These are phyloP conservation scores for Eutolmus rufibarbis DNA, from an alignment of 2,888 invertebrate species.

Conservation along the genomic window DNA sequence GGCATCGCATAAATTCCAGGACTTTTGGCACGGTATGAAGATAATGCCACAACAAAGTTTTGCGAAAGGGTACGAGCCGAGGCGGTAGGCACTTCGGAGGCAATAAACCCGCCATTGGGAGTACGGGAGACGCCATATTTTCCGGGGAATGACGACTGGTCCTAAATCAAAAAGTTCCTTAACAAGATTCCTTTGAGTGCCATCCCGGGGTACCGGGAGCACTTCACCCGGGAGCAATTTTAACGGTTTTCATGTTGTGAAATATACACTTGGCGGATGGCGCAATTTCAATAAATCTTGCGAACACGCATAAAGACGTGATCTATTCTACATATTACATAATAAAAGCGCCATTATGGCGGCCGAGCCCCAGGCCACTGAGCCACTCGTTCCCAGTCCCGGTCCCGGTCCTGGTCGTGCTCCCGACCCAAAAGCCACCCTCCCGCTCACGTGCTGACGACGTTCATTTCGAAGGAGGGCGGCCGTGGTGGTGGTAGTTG, in stretches of 20 bases:
- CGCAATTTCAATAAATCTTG: conserved; percentile 48
- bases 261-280: conserved; percentile 45
- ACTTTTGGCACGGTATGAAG: conserved; percentile 30
- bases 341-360: conserved; percentile 48
- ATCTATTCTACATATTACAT: conserved; percentile 49
- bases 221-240: conserved; percentile 40
- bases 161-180: conserved; percentile 38
- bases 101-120: conserved; percentile 24
- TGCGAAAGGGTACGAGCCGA: background rate
- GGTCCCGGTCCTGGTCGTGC: background rate
- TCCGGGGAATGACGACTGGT: conserved; percentile 13
- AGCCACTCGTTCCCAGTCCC: background rate
- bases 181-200: conserved; percentile 31
- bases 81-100: background rate
- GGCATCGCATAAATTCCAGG: conserved; percentile 28
- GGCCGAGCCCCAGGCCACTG: conserved; percentile 18
- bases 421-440: background rate
- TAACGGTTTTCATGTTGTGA: conserved; percentile 47
- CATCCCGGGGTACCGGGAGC: conserved; percentile 6
- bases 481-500: conserved; percentile 6
- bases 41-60: conserved; percentile 38
- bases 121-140: background rate
- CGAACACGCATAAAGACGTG: conserved; percentile 47
- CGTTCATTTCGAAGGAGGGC: background rate
- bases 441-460: conserved; percentile 29